A percentile compares a stretch with the other conserved stretches of the same genome.
These are phyloP conservation scores for Ellobium chinense DNA, from an alignment of 2,888 invertebrate species.

Conservation along the genomic window DNA sequence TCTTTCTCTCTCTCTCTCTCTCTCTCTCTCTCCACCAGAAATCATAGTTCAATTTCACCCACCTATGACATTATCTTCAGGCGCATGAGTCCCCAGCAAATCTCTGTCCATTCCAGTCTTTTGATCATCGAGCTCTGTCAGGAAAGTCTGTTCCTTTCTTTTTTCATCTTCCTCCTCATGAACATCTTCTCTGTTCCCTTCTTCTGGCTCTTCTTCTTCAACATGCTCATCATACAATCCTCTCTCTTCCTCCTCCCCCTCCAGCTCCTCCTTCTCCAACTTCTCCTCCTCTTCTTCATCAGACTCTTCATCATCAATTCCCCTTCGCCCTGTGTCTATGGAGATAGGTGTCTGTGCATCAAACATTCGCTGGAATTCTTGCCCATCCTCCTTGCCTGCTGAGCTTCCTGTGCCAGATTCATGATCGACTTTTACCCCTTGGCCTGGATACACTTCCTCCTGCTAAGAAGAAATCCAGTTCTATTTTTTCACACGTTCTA, in stretches of 20 bases:
- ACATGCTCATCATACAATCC: conserved; percentile 37
- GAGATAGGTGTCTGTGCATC: neutral
- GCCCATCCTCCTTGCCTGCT: no score
- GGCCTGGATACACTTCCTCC: neutral
- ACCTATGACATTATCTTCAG: no score
- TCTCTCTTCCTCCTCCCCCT: conserved; percentile 31
- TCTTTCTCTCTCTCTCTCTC: neutral
- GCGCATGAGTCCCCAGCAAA: no score
- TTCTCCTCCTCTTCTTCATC: conserved; percentile 29
- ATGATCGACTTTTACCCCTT: neutral
- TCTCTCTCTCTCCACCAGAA: no score
- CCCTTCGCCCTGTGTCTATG: conserved; percentile 1
- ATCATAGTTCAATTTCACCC: no score
- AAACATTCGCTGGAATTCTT: no score
- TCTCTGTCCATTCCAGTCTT: conserved; percentile 23
- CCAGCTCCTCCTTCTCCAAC: conserved; percentile 22
- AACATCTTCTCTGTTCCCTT: conserved; percentile 42
- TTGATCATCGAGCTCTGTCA: conserved; percentile 59
- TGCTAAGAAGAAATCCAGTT: no score
- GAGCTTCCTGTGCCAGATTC: no score
- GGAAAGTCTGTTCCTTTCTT: conserved; percentile 50
- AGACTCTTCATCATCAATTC: neutral
- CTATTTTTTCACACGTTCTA: no score
- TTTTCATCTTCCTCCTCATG: conserved; percentile 36
- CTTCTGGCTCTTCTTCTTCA: conserved; percentile 40